These are phyloP conservation scores for Colletes latitarsis DNA, from an alignment of 1,140 invertebrate genomes.

Conservation along the genomic window DNA sequence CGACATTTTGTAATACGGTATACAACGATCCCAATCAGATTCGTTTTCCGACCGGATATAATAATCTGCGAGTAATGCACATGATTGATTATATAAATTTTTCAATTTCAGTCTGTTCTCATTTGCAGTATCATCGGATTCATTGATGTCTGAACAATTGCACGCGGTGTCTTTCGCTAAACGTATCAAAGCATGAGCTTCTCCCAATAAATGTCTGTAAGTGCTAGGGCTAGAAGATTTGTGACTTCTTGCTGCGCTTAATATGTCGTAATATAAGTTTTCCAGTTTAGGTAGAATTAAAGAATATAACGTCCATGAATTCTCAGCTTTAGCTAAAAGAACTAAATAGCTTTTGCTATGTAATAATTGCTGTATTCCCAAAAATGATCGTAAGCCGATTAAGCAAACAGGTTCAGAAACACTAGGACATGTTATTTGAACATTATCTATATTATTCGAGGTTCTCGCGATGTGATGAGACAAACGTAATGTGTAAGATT, in stretches of 20 bases:
- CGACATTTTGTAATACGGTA: conserved; percentile 84
- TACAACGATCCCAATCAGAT: conserved; percentile 82
- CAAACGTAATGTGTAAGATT: conserved; percentile 88
- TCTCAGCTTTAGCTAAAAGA: conserved; percentile 84
- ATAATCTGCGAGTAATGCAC: conserved; percentile 84
- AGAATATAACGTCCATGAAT: conserved; percentile 86
- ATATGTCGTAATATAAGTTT: conserved; percentile 85
- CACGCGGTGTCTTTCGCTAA: conserved; percentile 76
- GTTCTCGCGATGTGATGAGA: conserved; percentile 81
- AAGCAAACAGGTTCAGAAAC: conserved; percentile 86
- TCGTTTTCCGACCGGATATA: conserved; percentile 83
- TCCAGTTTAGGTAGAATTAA: conserved; percentile 83
- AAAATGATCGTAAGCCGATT: conserved; percentile 87
- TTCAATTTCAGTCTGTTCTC: conserved; percentile 77
- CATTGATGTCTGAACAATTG: conserved; percentile 53
- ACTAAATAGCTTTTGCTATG: conserved; percentile 84
- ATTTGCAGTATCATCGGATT: conserved; percentile 61
- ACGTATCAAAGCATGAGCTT: conserved; percentile 85
- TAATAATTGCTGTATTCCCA: conserved; percentile 86
- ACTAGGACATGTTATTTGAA: conserved; percentile 81
- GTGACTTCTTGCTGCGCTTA: conserved; percentile 85
- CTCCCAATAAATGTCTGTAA: conserved; percentile 85
- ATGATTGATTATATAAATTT: conserved; percentile 83
- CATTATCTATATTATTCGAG: conserved; percentile 69
- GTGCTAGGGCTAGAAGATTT: conserved; percentile 82